Conservation (phyloP, 2,888 invertebrate species). For the Eupsilia transversa region DNA sequence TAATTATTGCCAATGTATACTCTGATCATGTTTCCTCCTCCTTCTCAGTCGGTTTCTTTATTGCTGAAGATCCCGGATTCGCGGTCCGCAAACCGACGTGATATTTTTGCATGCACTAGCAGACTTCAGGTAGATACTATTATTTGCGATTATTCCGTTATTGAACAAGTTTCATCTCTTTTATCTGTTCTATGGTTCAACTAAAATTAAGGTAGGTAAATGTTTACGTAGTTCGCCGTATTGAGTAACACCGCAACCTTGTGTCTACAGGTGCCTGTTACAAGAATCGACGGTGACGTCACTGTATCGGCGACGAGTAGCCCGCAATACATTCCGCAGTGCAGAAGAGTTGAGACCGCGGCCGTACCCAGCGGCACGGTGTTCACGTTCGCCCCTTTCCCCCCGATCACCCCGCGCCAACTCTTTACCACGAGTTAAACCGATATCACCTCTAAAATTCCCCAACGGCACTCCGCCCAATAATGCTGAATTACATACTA, state of each 20-base stretch:
- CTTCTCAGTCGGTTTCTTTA: constrained; percentile 44
- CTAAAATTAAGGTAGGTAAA: neutral
- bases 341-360: constrained; percentile 84
- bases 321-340: constrained; percentile 81
- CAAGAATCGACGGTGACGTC: constrained; percentile 83
- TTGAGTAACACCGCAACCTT: neutral
- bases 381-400: constrained; percentile 70
- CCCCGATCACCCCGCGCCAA: constrained; percentile 77
- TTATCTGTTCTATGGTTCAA: too few relatives aligned
- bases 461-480: constrained; percentile 66
- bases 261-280: constrained; percentile 81
- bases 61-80: constrained; percentile 11
- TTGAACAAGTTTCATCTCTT: too few relatives aligned
- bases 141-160: constrained; percentile 29
- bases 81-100: constrained; percentile 5
- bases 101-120: constrained; percentile 17
- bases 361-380: constrained; percentile 75
- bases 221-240: constrained; percentile 1
- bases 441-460: constrained; percentile 80
- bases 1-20: constrained; percentile 10
- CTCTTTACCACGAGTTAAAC: constrained; percentile 78
- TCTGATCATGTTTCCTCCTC: constrained; percentile 36
- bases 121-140: constrained; percentile 11
- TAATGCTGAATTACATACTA: constrained; percentile 51
- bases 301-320: constrained; percentile 80